phyloP scores from a whole-genome alignment of 1,140 invertebrate species.

The Solen grandis region DNA sequence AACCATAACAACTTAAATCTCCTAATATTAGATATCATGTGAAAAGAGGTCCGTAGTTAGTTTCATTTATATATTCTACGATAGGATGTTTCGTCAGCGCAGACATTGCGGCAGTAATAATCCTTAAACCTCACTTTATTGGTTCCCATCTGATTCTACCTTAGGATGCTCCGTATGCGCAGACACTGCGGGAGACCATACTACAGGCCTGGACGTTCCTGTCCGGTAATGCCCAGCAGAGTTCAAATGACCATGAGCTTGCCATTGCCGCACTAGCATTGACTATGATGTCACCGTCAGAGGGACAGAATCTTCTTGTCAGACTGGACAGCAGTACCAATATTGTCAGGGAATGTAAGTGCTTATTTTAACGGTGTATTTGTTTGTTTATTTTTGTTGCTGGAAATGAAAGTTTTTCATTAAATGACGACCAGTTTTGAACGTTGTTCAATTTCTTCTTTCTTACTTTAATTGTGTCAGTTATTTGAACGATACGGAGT shows the following conservation, averaged over 20 bases:
- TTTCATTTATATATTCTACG: background rate
- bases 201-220: slow-evolving; percentile 11
- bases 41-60: background rate
- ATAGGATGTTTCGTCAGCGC: background rate
- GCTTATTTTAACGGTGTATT: no score
- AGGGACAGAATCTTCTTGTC: background rate
- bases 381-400: no score
- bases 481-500: no score
- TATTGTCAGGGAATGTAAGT: background rate
- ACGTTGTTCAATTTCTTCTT: background rate
- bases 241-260: slow-evolving; percentile 28
- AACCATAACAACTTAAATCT: no score
- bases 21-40: no score
- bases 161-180: background rate
- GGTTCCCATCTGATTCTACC: background rate
- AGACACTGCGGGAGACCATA: background rate
- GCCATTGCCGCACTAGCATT: slow-evolving; percentile 29
- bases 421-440: no score
- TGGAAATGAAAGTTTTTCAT: no score
- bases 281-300: background rate
- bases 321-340: slow-evolving; percentile 9
- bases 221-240: background rate
- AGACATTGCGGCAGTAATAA: background rate
- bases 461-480: background rate
- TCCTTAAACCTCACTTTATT: background rate